Percentiles rank a stretch among this genome's conserved stretches.
These are phyloP conservation scores for Napeogenes inachia DNA, from an alignment of 2,888 invertebrate species.

Conservation along the genomic window DNA sequence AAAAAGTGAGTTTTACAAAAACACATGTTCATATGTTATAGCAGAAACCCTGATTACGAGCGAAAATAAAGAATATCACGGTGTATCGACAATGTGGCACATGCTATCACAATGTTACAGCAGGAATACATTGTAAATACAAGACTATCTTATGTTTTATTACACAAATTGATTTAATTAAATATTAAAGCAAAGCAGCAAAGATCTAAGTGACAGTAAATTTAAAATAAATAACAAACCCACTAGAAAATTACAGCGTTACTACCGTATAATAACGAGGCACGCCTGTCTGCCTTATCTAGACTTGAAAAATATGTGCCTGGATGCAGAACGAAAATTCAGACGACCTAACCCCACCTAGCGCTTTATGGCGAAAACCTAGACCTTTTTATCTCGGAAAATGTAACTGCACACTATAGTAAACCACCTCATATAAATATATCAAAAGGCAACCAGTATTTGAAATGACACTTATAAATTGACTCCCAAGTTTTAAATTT, in stretches of 20 bases:
- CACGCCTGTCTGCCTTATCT: conserved; percentile 28
- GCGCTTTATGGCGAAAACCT: conserved; percentile 44
- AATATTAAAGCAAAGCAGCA: neutral
- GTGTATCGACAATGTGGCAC: neutral
- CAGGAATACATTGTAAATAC: neutral
- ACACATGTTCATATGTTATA: neutral
- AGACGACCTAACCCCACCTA: conserved; percentile 68
- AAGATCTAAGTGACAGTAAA: conserved; percentile 6
- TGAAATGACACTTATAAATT: conserved; percentile 42
- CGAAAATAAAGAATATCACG: neutral
- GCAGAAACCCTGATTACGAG: neutral
- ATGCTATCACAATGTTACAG: neutral
- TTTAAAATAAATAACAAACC: conserved; percentile 12
- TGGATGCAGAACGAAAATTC: conserved; percentile 31
- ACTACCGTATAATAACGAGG: conserved; percentile 21
- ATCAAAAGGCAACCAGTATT: conserved; percentile 32
- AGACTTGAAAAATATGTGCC: conserved; percentile 24
- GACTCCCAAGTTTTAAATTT: conserved; percentile 34
- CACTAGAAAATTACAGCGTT: conserved; percentile 12
- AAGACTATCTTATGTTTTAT: conserved; percentile 8
- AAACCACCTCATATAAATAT: conserved; percentile 17
- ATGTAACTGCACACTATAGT: conserved; percentile 13
- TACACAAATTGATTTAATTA: neutral
- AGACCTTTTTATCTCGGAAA: conserved; percentile 27
- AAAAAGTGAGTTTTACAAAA: neutral